phyloP scores from a whole-genome alignment of 2,113 vertebrate genomes.

The Perca flavescens region DNA sequence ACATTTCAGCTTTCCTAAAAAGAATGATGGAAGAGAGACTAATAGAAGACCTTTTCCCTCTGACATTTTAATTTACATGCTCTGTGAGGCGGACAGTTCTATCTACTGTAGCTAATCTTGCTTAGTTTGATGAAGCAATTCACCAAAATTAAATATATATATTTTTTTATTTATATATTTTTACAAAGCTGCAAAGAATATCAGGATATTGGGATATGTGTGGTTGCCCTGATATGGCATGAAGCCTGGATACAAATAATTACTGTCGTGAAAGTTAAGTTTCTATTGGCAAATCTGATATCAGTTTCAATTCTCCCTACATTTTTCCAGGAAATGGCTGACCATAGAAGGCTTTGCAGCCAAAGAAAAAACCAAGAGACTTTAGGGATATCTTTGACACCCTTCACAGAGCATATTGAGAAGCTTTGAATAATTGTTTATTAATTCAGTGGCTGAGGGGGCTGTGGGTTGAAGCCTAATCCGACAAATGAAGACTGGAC shows the following conservation, averaged over 20 bases:
- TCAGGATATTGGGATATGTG: neutral
- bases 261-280: slow-evolving; percentile 16
- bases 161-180: neutral
- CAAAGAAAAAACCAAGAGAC: slow-evolving; percentile 3
- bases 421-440: slow-evolving; percentile 65
- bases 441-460: slow-evolving; percentile 62
- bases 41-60: neutral
- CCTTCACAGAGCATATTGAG: slow-evolving; percentile 51
- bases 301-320: slow-evolving; percentile 1
- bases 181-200: neutral
- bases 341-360: slow-evolving; percentile 34
- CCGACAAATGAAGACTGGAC: slow-evolving; percentile 61
- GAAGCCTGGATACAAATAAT: neutral
- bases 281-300: neutral
- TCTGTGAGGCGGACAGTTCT: neutral
- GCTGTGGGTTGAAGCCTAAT: slow-evolving; percentile 57
- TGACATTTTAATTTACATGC: neutral
- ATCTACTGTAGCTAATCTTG: neutral
- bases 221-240: neutral
- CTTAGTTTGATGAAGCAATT: slow-evolving; percentile 1
- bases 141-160: neutral
- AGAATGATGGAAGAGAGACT: neutral
- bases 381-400: slow-evolving; percentile 53
- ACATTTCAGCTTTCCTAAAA: neutral
- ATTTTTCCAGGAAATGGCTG: slow-evolving; percentile 27